These are phyloP conservation scores for Tursiops truncatus DNA, from an alignment of 2,113 vertebrate species.

Conservation along the genomic window DNA sequence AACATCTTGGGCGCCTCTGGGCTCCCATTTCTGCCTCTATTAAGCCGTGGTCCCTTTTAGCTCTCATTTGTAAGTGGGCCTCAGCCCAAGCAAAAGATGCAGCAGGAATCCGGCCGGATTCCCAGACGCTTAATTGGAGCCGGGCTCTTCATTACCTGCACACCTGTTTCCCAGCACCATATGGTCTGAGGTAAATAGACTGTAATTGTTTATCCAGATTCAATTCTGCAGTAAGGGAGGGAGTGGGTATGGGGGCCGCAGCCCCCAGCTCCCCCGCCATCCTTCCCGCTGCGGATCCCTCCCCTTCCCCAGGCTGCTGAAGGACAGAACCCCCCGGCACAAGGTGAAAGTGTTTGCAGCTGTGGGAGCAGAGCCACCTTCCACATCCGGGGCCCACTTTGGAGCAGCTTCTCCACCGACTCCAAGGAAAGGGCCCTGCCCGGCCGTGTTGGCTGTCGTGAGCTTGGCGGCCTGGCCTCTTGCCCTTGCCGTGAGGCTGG, in stretches of 20 bases:
- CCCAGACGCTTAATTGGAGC: constrained; percentile 80
- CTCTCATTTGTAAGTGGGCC: constrained; percentile 71
- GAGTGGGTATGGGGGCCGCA: fast-evolving
- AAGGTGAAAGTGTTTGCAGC: background rate
- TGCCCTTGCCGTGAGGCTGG: background rate
- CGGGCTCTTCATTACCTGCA: constrained; percentile 74
- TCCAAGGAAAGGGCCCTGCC: background rate
- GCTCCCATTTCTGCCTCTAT: background rate
- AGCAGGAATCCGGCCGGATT: constrained; percentile 76
- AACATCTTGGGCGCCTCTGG: fast-evolving
- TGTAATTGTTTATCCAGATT: constrained; percentile 82
- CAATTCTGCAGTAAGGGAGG: background rate
- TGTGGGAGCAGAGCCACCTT: fast-evolving
- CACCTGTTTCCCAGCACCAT: constrained; percentile 80
- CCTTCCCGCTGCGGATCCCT: background rate
- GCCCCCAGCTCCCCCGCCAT: background rate
- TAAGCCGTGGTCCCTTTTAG: constrained; percentile 60
- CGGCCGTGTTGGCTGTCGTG: background rate
- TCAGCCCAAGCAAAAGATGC: constrained; percentile 69
- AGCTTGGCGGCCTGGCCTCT: background rate
- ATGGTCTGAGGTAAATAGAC: constrained; percentile 83
- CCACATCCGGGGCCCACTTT: fast-evolving
- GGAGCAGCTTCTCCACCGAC: background rate
- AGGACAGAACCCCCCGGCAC: background rate
- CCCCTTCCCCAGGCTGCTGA: background rate